Evolutionary conservation across 2,888 invertebrate genomes (phyloP), one percentile per base, ranked within the genome.

Genomic region (Argynnis bischoffii): DNA sequence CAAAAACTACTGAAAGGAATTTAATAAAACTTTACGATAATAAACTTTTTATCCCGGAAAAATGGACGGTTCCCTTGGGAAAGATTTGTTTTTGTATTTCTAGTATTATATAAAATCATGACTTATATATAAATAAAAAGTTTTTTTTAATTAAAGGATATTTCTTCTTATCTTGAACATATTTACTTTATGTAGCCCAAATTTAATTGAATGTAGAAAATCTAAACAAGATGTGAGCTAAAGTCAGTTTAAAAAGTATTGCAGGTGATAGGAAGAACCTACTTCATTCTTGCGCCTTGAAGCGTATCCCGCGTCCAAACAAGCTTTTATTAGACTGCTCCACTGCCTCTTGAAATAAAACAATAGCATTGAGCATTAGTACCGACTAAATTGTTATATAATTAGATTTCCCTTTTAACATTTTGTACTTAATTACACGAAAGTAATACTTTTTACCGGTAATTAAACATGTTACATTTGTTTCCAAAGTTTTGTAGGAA

Each of bases 261-360:
- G 54, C 15, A 61, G 59, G 47, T 59, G 54, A 66, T 60, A 66
- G 50, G 54, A 54, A 66, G 60, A 56, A 59, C 57, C 46, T 55
- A 64, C 60, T 46, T 68, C 35, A 55, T 55, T 64, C 54, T 13
- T 60, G 64, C 55, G 41, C 50, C 64, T 64, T 47, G 41, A 64
- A 61, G 68, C 68, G 64, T 64, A 69, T 64, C 68, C 68, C 64
- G 61, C 55, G 60, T 64, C 64, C 31, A 55, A 64, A 51, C 55
- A 69, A 56, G 60, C 64, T 50, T 69, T 41, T 69, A 69, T 69
- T 69, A 69, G 60, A 48, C 54, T 57, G 59, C 59, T 54, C 55
- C 54, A 55, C 53, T 67, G 60, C 46, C 41, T 55, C 31, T 61
- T 31, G 48, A 56, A 63, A 56, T 48, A 60, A 59, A 64, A 64